Conservation (phyloP, 2,888 invertebrate species). For the Mimas tiliae region DNA sequence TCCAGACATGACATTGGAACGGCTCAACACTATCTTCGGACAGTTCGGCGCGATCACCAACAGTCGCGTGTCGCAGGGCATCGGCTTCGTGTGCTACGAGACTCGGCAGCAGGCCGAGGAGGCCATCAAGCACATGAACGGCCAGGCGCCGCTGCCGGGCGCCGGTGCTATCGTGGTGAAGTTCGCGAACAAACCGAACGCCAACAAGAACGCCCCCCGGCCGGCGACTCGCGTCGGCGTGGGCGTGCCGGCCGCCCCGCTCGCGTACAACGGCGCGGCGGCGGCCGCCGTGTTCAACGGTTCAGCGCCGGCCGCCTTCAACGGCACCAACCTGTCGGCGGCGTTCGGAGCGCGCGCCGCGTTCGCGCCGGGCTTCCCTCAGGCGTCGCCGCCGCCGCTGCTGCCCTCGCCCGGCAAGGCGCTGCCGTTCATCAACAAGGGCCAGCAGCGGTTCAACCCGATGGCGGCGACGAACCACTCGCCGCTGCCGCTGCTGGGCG, state of each 20-base stretch:
- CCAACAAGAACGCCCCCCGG: slow-evolving; percentile 72
- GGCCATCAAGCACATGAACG: slow-evolving; percentile 77
- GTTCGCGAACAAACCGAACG: slow-evolving; percentile 80
- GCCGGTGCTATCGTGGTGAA: slow-evolving; percentile 78
- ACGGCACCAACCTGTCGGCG: slow-evolving; percentile 69
- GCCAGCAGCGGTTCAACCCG: slow-evolving; percentile 80
- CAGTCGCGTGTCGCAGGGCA: slow-evolving; percentile 81
- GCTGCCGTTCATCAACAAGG: slow-evolving; percentile 80
- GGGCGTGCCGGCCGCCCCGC: slow-evolving; percentile 51
- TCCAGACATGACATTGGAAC: slow-evolving; percentile 81
- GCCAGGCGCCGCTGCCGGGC: slow-evolving; percentile 73
- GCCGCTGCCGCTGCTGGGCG: slow-evolving; percentile 74
- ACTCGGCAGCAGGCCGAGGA: slow-evolving; percentile 76
- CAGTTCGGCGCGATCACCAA: slow-evolving; percentile 79
- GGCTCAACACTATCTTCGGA: slow-evolving; percentile 73
- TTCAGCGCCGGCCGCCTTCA: slow-evolving; percentile 65
- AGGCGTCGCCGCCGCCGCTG: slow-evolving; percentile 77
- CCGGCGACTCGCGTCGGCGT: slow-evolving; percentile 66
- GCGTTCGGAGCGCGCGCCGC: slow-evolving; percentile 72
- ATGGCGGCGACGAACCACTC: slow-evolving; percentile 79
- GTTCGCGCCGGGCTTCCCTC: slow-evolving; percentile 73
- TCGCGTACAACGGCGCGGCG: slow-evolving; percentile 73
- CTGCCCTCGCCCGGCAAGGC: slow-evolving; percentile 81
- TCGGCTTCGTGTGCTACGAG: slow-evolving; percentile 81
- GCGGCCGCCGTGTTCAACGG: slow-evolving; percentile 72